phyloP scores from a whole-genome alignment of 2,888 invertebrate genomes.

The Harpalus rubripes region DNA sequence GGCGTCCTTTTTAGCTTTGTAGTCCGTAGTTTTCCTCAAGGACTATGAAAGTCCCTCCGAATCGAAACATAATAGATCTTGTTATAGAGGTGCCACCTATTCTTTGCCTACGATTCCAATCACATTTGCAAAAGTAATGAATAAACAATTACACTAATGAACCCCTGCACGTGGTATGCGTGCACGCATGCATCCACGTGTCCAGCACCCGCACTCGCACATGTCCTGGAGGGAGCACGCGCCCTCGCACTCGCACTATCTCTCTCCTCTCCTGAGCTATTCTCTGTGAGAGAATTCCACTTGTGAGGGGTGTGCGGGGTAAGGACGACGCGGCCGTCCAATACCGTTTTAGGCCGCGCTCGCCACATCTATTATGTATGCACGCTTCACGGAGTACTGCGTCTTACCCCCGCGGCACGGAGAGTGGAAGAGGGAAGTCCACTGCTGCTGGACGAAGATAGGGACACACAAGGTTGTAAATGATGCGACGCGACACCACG shows the following conservation, averaged over 20 bases:
- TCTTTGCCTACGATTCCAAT: conserved; percentile 11
- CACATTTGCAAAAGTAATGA: conserved; percentile 38
- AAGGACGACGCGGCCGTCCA: conserved; percentile 53
- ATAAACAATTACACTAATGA: conserved; percentile 48
- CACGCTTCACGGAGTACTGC: conserved; percentile 70
- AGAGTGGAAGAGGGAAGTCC: conserved; percentile 10
- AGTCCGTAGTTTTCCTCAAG: too few species aligned
- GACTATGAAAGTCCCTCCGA: too few species aligned
- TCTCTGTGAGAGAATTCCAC: conserved; percentile 30
- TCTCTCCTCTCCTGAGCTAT: conserved; percentile 32
- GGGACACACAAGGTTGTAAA: background rate
- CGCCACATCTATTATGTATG: conserved; percentile 73
- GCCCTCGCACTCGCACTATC: conserved; percentile 32
- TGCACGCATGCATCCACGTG: conserved; percentile 34
- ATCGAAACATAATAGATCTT: background rate
- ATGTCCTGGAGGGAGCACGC: conserved; percentile 26
- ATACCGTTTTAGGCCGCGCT: conserved; percentile 68
- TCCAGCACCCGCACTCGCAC: conserved; percentile 28
- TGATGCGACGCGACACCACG: background rate
- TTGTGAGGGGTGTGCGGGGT: conserved; percentile 2
- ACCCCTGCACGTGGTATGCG: conserved; percentile 24
- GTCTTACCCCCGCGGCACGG: conserved; percentile 68
- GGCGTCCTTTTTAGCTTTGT: too few species aligned
- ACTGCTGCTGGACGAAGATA: conserved; percentile 39
- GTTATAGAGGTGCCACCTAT: background rate